These are phyloP conservation scores for Aspidiotus destructor DNA, from an alignment of 2,888 invertebrate species.

Conservation along the genomic window DNA sequence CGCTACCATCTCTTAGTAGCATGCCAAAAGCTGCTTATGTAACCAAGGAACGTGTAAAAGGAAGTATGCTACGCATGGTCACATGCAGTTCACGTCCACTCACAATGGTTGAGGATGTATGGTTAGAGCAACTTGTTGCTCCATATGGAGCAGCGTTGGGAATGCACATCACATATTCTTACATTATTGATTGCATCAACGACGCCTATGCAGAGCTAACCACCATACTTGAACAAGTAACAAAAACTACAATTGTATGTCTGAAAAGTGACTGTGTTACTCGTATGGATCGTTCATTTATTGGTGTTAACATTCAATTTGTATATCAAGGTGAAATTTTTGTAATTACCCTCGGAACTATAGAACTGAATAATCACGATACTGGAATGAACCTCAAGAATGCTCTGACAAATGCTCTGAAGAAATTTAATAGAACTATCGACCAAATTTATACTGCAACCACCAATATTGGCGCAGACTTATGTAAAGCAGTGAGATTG, in stretches of 20 bases:
- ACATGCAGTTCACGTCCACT: neutral
- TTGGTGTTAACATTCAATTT: neutral
- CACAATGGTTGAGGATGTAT: neutral
- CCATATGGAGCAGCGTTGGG: neutral
- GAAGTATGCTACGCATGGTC: neutral
- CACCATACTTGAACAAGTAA: neutral
- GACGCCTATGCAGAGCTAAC: neutral
- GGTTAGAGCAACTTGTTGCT: neutral
- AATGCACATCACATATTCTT: neutral
- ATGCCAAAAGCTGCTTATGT: neutral
- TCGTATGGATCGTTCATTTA: neutral
- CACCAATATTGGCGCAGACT: neutral
- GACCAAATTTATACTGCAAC: neutral
- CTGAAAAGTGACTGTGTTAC: neutral
- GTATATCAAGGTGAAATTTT: neutral
- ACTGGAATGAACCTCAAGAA: neutral
- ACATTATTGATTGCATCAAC: neutral
- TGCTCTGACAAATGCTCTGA: neutral
- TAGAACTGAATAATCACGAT: neutral
- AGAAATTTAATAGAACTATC: neutral
- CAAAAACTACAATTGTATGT: neutral
- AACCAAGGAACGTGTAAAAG: neutral
- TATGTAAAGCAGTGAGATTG: neutral
- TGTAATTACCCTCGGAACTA: neutral
- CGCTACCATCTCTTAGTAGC: neutral